Percentiles rank a stretch among this genome's conserved stretches.
Evolutionary conservation across 92 coral and sea anemone genomes (phyloP).

Genomic region (Scolanthus callimorphus): DNA sequence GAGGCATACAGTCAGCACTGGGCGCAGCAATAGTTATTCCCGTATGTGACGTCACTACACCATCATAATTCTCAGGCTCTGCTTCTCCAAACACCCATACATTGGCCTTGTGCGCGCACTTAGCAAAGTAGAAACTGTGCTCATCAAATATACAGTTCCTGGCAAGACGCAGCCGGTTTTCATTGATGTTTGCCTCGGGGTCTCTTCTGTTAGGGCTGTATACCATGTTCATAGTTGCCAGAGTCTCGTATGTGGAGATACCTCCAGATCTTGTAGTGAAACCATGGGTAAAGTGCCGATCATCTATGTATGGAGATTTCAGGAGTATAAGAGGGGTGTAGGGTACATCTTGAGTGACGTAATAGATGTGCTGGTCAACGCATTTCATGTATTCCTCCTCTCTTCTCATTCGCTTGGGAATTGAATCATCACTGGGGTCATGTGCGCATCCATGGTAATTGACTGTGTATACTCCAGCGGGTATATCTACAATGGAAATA

Average conservation of each 20-base stretch:
- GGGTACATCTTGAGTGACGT: constrained; percentile 29
- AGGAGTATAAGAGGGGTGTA: constrained; percentile 44
- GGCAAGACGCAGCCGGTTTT: constrained; percentile 73
- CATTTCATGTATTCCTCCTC: constrained; percentile 40
- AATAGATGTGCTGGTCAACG: constrained; percentile 52
- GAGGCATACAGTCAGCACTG: constrained; percentile 74
- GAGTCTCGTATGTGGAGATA: constrained; percentile 64
- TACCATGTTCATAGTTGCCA: constrained; percentile 71
- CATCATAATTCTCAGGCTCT: constrained; percentile 81
- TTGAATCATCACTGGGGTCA: constrained; percentile 44
- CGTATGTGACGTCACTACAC: constrained; percentile 50
- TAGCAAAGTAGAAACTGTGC: constrained; percentile 55
- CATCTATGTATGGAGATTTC: constrained; percentile 41
- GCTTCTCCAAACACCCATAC: constrained; percentile 81
- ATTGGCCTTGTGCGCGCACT: constrained; percentile 56
- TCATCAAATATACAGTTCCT: constrained; percentile 43
- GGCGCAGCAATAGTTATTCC: constrained; percentile 75
- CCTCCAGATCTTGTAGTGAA: constrained; percentile 85
- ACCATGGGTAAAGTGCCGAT: constrained; percentile 56
- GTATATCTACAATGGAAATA: no score
- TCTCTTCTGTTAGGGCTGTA: constrained; percentile 73
- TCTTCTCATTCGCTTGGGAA: constrained; percentile 35
- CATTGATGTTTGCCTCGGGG: constrained; percentile 57
- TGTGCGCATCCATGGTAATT: constrained; percentile 52
- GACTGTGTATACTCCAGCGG: constrained; percentile 51